Evolutionary conservation across 2,113 vertebrate species (phyloP).

Genomic region (Madoqua kirkii): DNA sequence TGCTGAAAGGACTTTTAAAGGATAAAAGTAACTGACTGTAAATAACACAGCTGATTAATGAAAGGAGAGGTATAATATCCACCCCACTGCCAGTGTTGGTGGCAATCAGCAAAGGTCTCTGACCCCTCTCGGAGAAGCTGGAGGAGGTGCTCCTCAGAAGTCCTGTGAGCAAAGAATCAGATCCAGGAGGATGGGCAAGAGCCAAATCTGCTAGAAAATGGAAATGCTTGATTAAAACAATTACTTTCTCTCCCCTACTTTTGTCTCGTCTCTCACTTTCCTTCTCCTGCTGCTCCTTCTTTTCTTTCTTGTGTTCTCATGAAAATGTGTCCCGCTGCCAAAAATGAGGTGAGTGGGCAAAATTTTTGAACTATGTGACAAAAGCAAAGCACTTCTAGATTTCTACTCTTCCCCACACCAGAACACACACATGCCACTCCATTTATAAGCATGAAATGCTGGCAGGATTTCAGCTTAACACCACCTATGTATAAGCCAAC

Average conservation of each 20-base stretch:
- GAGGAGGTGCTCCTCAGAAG: background rate
- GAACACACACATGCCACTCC: background rate
- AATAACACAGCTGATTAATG: background rate
- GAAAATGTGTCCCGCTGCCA: constrained; percentile 2
- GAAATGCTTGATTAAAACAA: background rate
- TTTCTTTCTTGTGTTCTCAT: constrained; percentile 9
- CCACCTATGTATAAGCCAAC: background rate
- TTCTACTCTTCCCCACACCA: background rate
- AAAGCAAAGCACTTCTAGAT: background rate
- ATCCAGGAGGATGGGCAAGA: background rate
- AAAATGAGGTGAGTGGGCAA: constrained; percentile 31
- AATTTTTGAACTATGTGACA: background rate
- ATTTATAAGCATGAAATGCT: background rate
- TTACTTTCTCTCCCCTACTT: background rate
- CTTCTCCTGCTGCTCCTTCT: background rate
- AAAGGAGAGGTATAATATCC: background rate
- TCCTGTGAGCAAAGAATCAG: background rate
- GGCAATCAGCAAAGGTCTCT: background rate
- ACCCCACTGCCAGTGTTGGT: background rate
- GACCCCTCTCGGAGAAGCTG: background rate
- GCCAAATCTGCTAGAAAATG: background rate
- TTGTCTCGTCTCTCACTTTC: background rate
- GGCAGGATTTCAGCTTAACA: background rate
- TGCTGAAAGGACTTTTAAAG: background rate
- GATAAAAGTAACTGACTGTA: background rate